Base-by-base conservation (phyloP, 2,113 vertebrate species). In the Ramphastos sulfuratus region DNA sequence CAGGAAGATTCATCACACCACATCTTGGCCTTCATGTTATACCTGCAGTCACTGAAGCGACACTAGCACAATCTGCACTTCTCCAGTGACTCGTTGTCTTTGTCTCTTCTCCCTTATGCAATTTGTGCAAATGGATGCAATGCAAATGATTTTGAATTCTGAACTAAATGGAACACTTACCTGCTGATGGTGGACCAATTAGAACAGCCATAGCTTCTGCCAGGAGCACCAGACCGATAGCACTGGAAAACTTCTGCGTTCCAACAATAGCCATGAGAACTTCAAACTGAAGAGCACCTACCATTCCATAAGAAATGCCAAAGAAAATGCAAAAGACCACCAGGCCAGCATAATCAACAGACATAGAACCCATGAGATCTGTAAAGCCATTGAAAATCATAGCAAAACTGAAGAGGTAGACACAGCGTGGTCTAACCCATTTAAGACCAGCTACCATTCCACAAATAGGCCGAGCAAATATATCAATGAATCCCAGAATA, bases 241-340 rank as follows among this genome's bases (percentile, higher is more conserved):
- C 99, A 10, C 99, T 99, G 97, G 99, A 98, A 95, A 99, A 99
- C 94, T 97, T 99, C 65, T 98, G 97, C 2, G 99, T 99, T 24
- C 99, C 99, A 79, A 99, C 99, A 3, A 99, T 98, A n/a, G 98
- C 93, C 99, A 99, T 99, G 78, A 99, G 98, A 85, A 99, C 99
- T 97, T 99, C 99, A 75, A 99, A 99, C 97, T 99, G 99, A 87
- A 99, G 98, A 9, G 99, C 99, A 4, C 99, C 99, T 95, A 99
- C 99, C 99, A 99, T 99, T 78, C 99, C 99, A 0, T 99, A 99
- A 72, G 99, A 99, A 95, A 99, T 95, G 89, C 99, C 99, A 35
- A 99, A 99, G 97, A 99, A 99, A 97, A 99, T 97, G 85, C 99
- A 99, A 92, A 98, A 99, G 61, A 98, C 97, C 37, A 98, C 98